Percentiles rank a stretch among this genome's conserved stretches.
These are phyloP conservation scores for Riptortus pedestris DNA, from an alignment of 1,140 invertebrate species.

Conservation along the genomic window DNA sequence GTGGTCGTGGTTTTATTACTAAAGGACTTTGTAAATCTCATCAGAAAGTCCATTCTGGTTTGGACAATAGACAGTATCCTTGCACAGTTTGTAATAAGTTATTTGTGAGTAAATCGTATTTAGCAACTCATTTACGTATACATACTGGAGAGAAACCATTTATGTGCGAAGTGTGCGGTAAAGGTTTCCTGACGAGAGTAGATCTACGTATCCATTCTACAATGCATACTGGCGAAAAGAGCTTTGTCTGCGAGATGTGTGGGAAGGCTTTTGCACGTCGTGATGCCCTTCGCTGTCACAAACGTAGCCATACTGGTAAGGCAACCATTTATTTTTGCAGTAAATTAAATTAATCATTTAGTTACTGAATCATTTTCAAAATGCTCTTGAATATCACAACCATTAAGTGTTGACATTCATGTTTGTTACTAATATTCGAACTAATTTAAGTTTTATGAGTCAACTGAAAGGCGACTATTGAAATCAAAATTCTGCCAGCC, in stretches of 20 bases:
- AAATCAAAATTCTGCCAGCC: too few relatives aligned
- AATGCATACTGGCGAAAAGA: slow-evolving; percentile 78
- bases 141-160: slow-evolving; percentile 77
- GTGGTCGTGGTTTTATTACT: slow-evolving; percentile 69
- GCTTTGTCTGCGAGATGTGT: slow-evolving; percentile 52
- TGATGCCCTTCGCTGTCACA: slow-evolving; percentile 56
- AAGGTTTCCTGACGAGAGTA: slow-evolving; percentile 49
- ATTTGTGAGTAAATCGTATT: slow-evolving; percentile 65
- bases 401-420: too few relatives aligned
- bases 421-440: too few relatives aligned
- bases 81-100: slow-evolving; percentile 52
- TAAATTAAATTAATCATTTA: too few relatives aligned
- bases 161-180: slow-evolving; percentile 52
- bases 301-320: slow-evolving; percentile 47
- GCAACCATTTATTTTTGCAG: neutral
- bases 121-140: slow-evolving; percentile 73
- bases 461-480: too few relatives aligned
- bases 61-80: slow-evolving; percentile 51
- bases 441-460: too few relatives aligned
- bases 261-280: slow-evolving; percentile 56
- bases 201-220: slow-evolving; percentile 57
- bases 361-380: too few relatives aligned
- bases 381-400: too few relatives aligned
- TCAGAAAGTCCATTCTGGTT: slow-evolving; percentile 56
- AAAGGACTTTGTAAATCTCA: slow-evolving; percentile 63